A percentile compares a stretch with the other conserved stretches of the same genome.
Evolutionary conservation across 2,797 vertebrate species (phyloP).

Genomic region (Anniella stebbinsi): DNA sequence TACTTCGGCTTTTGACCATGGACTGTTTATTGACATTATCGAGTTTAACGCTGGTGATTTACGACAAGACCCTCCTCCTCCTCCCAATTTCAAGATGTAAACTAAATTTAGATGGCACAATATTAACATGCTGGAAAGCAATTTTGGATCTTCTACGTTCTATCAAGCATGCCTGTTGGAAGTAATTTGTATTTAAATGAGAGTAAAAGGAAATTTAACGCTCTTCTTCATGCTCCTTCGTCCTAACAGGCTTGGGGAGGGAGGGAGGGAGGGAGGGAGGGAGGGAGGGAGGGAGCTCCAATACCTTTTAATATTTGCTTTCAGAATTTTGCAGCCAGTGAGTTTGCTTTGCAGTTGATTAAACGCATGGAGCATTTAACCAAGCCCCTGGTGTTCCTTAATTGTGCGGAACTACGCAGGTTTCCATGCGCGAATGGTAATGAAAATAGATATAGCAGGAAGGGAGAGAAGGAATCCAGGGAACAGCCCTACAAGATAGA

Average conservation of each 20-base stretch:
- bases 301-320: conserved; percentile 26
- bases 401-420: background rate
- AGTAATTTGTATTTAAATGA: conserved; percentile 77
- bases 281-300: background rate
- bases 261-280: too few species aligned
- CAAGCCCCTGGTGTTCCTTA: background rate
- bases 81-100: conserved; percentile 13
- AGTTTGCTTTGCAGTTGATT: conserved; percentile 25
- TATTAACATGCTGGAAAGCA: conserved; percentile 61
- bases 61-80: too few species aligned
- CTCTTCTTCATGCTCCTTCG: conserved; percentile 21
- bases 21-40: too few species aligned
- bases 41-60: too few species aligned
- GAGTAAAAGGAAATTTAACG: conserved; percentile 62
- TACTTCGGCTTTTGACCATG: too few species aligned
- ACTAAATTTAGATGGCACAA: conserved; percentile 45
- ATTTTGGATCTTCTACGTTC: conserved; percentile 61
- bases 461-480: background rate
- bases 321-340: conserved; percentile 3
- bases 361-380: background rate
- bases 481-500: background rate
- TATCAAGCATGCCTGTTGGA: conserved; percentile 58
- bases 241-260: background rate
- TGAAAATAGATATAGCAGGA: too few species aligned
- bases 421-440: conserved; percentile 8